Conservation (phyloP, 2,113 vertebrate species). For the Phyllostomus discolor region DNA sequence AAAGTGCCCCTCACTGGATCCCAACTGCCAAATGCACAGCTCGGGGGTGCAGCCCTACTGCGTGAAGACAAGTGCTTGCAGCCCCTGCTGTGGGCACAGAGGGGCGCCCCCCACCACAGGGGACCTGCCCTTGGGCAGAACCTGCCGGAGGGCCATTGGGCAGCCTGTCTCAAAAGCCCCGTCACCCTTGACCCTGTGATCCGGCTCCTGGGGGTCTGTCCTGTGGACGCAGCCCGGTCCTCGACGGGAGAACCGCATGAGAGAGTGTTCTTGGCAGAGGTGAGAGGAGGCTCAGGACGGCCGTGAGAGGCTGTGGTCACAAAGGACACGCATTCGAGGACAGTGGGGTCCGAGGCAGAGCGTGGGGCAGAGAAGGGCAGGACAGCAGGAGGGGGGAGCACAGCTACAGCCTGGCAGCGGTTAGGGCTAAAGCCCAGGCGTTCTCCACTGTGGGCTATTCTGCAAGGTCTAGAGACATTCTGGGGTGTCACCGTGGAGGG, state of each 20-base stretch:
- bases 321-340: too few relatives aligned
- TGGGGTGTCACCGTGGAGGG: too few relatives aligned
- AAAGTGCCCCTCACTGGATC: neutral
- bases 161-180: neutral
- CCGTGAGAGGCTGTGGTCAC: too few relatives aligned
- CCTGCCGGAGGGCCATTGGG: neutral
- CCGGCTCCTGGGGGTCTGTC: neutral
- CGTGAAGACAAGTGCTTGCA: neutral
- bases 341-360: too few relatives aligned
- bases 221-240: accelerated
- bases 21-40: neutral
- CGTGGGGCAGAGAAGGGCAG: too few relatives aligned
- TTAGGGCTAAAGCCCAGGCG: too few relatives aligned
- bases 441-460: too few relatives aligned
- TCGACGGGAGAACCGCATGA: accelerated
- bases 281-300: too few relatives aligned
- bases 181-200: accelerated
- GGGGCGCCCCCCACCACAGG: too few relatives aligned
- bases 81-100: neutral
- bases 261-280: neutral
- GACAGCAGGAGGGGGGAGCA: too few relatives aligned
- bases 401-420: too few relatives aligned
- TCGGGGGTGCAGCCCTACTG: neutral
- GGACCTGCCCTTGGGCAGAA: neutral
- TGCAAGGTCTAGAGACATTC: too few relatives aligned